These are phyloP conservation scores for Diloba caeruleocephala DNA, from an alignment of 2,888 invertebrate genomes.

Conservation along the genomic window DNA sequence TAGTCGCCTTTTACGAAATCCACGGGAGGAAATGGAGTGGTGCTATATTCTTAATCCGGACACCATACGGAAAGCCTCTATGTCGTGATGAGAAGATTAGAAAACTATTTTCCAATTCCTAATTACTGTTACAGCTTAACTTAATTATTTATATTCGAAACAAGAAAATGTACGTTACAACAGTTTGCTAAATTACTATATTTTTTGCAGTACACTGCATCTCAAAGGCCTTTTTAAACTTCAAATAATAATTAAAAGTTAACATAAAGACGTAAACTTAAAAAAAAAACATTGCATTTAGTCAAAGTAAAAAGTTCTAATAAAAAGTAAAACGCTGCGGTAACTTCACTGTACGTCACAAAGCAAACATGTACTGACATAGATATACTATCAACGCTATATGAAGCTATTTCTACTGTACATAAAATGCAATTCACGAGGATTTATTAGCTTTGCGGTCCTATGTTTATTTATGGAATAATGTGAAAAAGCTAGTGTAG, in stretches of 20 bases:
- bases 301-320: conserved; percentile 1
- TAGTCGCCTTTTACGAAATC: no score
- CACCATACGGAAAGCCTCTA: no score
- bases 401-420: no score
- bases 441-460: conserved; percentile 16
- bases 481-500: neutral
- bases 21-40: no score
- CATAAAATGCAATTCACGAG: conserved; percentile 4
- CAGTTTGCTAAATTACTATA: no score
- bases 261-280: neutral
- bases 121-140: no score
- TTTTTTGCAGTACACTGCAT: no score
- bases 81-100: no score
- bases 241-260: neutral
- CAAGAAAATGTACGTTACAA: no score
- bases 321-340: neutral
- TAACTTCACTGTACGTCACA: neutral
- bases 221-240: neutral
- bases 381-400: neutral
- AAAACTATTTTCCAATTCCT: no score
- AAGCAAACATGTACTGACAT: neutral
- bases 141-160: no score
- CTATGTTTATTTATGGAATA: conserved; percentile 2
- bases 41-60: no score
- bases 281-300: neutral